A percentile compares a stretch with the other conserved stretches of the same genome.
phyloP scores from a whole-genome alignment of 2,888 invertebrate species.

The Pasiphila rectangulata region DNA sequence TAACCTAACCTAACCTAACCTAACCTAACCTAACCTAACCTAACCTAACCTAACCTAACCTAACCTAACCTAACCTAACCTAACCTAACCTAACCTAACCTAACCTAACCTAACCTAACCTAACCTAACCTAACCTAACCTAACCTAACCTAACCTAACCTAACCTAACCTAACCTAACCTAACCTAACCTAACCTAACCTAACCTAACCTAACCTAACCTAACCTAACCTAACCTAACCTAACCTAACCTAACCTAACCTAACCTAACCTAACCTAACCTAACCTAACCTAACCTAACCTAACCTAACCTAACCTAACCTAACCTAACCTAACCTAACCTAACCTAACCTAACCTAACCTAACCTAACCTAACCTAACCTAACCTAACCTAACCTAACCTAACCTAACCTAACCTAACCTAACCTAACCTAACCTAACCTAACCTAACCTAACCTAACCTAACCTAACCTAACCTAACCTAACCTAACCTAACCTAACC shows the following conservation, averaged over 20 bases:
- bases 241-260: slow-evolving; percentile 12
- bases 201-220: slow-evolving; percentile 10
- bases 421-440: slow-evolving; percentile 14
- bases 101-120: too few species aligned
- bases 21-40: slow-evolving; percentile 38
- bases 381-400: slow-evolving; percentile 15
- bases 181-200: slow-evolving; percentile 10
- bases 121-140: too few species aligned
- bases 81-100: slow-evolving; percentile 34
- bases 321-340: slow-evolving; percentile 15
- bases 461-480: slow-evolving; percentile 15
- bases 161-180: too few species aligned
- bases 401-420: slow-evolving; percentile 13
- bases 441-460: slow-evolving; percentile 13
- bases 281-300: slow-evolving; percentile 15
- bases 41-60: slow-evolving; percentile 37
- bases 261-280: slow-evolving; percentile 11
- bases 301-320: slow-evolving; percentile 15
- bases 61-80: slow-evolving; percentile 33
- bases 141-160: too few species aligned
- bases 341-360: slow-evolving; percentile 14
- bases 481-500: slow-evolving; percentile 12
- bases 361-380: slow-evolving; percentile 15
- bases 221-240: slow-evolving; percentile 12
- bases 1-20: slow-evolving; percentile 33